Conservation (phyloP, 2,888 invertebrate genomes). For the Hoplodrina blanda region DNA sequence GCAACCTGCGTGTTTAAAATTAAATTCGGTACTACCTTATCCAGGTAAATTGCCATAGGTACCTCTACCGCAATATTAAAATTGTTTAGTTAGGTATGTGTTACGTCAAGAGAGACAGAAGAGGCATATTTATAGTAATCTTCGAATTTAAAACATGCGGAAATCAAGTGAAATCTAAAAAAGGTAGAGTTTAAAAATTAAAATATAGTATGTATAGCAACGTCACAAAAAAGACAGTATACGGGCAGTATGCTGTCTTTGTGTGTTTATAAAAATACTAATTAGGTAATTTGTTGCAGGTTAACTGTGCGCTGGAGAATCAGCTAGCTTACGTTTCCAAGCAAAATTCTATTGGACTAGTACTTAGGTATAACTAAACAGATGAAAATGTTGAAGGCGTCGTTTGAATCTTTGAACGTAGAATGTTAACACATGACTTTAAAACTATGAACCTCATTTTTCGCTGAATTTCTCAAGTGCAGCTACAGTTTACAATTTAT, state of each 20-base stretch:
- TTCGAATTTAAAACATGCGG: background rate
- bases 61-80: background rate
- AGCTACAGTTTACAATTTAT: conserved; percentile 23
- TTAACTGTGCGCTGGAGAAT: too few species aligned
- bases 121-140: background rate
- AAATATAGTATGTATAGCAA: background rate
- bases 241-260: too few species aligned
- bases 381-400: conserved; percentile 4
- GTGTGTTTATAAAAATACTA: too few species aligned
- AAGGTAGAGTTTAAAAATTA: background rate
- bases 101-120: too few species aligned
- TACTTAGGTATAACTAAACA: too few species aligned
- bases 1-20: conserved; percentile 17
- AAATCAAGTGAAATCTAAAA: background rate
- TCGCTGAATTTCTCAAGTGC: conserved; percentile 24
- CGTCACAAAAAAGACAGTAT: background rate
- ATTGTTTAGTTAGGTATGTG: background rate
- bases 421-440: conserved; percentile 3
- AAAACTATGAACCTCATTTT: conserved; percentile 11
- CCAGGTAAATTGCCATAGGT: conserved; percentile 6
- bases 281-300: too few species aligned
- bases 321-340: background rate
- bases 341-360: background rate
- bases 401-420: conserved; percentile 10
- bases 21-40: conserved; percentile 16